A percentile compares a stretch with the other conserved stretches of the same genome.
phyloP scores from a whole-genome alignment of 2,888 invertebrate genomes.

The Acrobasis repandana region DNA sequence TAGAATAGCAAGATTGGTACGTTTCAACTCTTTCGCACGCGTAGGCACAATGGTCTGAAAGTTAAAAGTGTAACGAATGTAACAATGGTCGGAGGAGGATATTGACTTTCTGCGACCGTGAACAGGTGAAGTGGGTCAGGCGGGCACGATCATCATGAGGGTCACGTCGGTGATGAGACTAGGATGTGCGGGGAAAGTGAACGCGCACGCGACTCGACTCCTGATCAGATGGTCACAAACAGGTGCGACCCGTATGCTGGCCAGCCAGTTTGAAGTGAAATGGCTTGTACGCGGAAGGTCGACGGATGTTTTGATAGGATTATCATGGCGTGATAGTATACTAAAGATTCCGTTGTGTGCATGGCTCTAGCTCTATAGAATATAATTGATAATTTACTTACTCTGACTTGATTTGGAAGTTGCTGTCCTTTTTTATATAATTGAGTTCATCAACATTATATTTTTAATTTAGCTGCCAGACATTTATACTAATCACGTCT shows the following conservation, averaged over 20 bases:
- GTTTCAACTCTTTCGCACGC: conserved; percentile 8
- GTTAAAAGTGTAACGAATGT: conserved; percentile 30
- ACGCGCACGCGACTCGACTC: conserved; percentile 30
- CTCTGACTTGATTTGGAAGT: too few species aligned
- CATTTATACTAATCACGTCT: too few species aligned
- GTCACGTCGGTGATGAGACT: conserved; percentile 37
- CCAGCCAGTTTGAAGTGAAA: neutral
- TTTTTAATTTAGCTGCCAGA: too few species aligned
- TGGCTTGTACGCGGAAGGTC: neutral
- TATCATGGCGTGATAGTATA: neutral
- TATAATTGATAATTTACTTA: too few species aligned
- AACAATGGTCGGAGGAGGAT: conserved; percentile 31
- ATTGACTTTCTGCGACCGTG: conserved; percentile 63
- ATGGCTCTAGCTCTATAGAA: too few species aligned
- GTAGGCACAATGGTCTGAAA: conserved; percentile 17
- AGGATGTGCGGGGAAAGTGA: conserved; percentile 55
- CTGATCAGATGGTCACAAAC: conserved; percentile 28
- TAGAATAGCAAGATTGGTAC: neutral
- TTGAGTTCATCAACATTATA: too few species aligned
- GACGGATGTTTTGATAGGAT: neutral
- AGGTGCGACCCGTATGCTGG: conserved; percentile 24
- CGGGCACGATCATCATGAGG: conserved; percentile 30
- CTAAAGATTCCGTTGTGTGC: neutral
- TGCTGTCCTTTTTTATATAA: too few species aligned
- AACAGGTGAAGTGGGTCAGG: conserved; percentile 60